A percentile compares a stretch with the other conserved stretches of the same genome.
These are phyloP conservation scores for Theonella swinhoei DNA, from an alignment of 37 sponge, comb jelly and placozoan species.

Conservation along the genomic window DNA sequence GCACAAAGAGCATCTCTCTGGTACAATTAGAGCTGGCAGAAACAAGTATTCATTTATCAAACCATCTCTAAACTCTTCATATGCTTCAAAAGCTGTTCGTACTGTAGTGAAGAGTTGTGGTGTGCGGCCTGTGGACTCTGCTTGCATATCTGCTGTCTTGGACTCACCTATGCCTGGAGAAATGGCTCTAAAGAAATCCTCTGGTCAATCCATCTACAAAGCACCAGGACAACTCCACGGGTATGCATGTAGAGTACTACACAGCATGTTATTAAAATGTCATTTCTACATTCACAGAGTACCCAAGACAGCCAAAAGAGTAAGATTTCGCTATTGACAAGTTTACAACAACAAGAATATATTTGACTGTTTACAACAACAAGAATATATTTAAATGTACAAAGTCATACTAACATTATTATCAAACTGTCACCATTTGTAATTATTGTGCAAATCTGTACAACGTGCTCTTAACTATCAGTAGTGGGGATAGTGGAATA, in stretches of 20 bases:
- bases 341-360: background rate
- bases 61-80: background rate
- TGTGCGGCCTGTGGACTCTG: no score
- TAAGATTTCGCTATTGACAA: constrained; percentile 55
- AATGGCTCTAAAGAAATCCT: constrained; percentile 13
- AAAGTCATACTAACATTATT: background rate
- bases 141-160: no score
- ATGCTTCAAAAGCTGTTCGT: background rate
- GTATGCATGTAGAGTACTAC: background rate
- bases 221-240: constrained; percentile 23
- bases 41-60: no score
- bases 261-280: background rate
- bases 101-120: background rate
- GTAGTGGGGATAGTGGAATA: constrained; percentile 1
- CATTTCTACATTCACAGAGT: constrained; percentile 18
- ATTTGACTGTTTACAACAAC: background rate
- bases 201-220: constrained; percentile 56
- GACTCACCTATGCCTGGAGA: constrained; percentile 13
- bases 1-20: no score
- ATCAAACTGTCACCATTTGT: no score
- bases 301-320: constrained; percentile 49
- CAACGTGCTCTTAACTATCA: background rate
- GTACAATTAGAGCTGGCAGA: background rate
- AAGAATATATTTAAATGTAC: background rate
- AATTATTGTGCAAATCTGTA: no score